These are phyloP conservation scores for Trachelus stipa DNA, from an alignment of 2,888 invertebrate species.

Conservation along the genomic window DNA sequence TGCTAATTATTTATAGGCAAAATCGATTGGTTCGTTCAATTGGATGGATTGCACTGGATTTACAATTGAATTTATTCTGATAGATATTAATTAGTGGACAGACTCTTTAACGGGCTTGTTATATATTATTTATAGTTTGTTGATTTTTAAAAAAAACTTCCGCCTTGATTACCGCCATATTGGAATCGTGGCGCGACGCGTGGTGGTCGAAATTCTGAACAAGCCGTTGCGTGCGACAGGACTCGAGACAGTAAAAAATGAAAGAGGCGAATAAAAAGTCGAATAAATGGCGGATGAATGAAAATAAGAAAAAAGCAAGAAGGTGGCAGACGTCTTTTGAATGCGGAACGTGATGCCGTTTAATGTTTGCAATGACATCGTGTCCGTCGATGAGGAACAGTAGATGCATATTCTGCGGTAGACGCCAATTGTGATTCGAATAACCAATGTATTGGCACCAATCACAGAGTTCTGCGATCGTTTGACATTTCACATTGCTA, in stretches of 20 bases:
- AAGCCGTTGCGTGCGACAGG: not conserved
- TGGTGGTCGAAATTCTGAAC: not conserved
- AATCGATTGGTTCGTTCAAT: too few relatives aligned
- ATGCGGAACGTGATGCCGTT: conserved; percentile 6
- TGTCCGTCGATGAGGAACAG: conserved; percentile 10
- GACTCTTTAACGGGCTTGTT: not conserved
- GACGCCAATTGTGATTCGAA: not conserved
- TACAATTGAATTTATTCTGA: not conserved
- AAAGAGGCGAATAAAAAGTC: not conserved
- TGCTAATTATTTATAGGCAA: not conserved
- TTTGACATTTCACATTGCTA: conserved; percentile 8
- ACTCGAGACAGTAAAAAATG: not conserved
- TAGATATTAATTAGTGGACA: not conserved
- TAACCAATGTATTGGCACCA: conserved; percentile 4
- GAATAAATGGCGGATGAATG: not conserved
- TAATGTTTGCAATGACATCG: conserved; percentile 12
- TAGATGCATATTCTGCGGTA: conserved; percentile 13
- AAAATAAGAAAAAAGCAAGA: not conserved
- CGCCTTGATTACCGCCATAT: not conserved
- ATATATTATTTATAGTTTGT: not conserved
- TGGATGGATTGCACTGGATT: not conserved
- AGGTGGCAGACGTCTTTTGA: conserved; percentile 1
- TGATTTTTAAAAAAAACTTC: not conserved
- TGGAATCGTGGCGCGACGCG: not conserved
- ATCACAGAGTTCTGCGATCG: conserved; percentile 1